Base-by-base conservation (phyloP, 2,113 vertebrate genomes). In the Leptodactylus fuscus region DNA sequence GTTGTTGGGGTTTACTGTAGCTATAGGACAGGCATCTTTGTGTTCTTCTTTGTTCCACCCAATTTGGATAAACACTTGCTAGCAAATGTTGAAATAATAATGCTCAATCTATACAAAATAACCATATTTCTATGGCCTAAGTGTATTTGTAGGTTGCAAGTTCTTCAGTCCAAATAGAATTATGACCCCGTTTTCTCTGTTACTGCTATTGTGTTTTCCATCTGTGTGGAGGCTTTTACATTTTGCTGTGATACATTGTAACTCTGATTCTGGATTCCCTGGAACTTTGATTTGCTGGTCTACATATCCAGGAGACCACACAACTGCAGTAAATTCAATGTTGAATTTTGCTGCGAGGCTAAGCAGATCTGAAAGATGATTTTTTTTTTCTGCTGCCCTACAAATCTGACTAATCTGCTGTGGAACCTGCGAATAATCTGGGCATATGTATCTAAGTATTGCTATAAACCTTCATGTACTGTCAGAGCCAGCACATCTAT, bases 321-420 rank as follows among this genome's bases (percentile, higher is more conserved):
- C 16, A 27, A 24, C 76, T 60, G 53, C 76, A 24, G 60, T 79
- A 79, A 60, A 79, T 55, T 38, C 27, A 55, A 38, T 78, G 49
- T 55, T 78, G 58, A n/a, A 78, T 60, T 60, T 36, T 79, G 36
- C 76, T 60, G 51, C 51, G n/a, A 78, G 34, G 32, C 36, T 55
- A 34, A 79, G 53, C 76, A 60, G 76, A 79, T 41, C 53, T 60
- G 55, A 13, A 60, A 41, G 51, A 58, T 58, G 38, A n/a, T 74
- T 78, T 60, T 34, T 22, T 58, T 16, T 60, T 41, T 60, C 24
- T 41, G 34, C 16, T 60, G 5, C 10, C 76, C 76, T 60, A 34
- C 51, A 58, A 58, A 79, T 79, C 53, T 34, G 51, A 38, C 51
- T 79, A 79, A 60, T 79, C 76, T 79, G 76, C 34, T 60, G 36